phyloP scores from a whole-genome alignment of 2,113 vertebrate species.

The Stercorarius parasiticus region DNA sequence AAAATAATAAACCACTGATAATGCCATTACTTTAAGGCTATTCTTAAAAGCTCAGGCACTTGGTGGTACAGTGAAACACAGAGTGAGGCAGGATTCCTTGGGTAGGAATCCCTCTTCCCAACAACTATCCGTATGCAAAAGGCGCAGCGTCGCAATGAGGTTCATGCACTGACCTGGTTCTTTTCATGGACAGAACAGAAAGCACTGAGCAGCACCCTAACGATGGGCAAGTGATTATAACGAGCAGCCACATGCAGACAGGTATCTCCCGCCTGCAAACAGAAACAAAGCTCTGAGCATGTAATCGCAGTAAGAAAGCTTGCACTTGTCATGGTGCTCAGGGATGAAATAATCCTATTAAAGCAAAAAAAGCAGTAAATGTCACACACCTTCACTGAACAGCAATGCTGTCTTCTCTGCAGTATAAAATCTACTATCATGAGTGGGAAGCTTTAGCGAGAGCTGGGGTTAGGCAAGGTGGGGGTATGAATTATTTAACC shows the following conservation, averaged over 20 bases:
- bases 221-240: slow-evolving; percentile 92
- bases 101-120: not conserved
- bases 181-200: slow-evolving; percentile 95
- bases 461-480: not conserved
- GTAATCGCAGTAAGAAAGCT: slow-evolving; percentile 14
- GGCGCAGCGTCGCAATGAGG: not conserved
- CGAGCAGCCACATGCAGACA: slow-evolving; percentile 93
- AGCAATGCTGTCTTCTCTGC: not conserved
- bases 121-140: not conserved
- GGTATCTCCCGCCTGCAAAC: slow-evolving; percentile 89
- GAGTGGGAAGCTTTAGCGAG: not conserved
- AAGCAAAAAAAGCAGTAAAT: not conserved
- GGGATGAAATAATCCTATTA: not conserved
- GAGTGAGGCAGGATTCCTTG: not conserved
- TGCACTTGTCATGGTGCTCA: not conserved
- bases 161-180: slow-evolving; percentile 89
- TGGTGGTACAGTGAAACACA: not conserved
- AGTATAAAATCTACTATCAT: not conserved
- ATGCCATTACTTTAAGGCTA: not conserved
- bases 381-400: not conserved
- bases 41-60: not conserved
- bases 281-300: slow-evolving; percentile 71
- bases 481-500: not conserved
- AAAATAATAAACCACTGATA: slow-evolving; percentile 18
- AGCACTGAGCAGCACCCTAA: slow-evolving; percentile 90